Conservation (phyloP, 2,113 vertebrate genomes). For the Apodemus speciosus region DNA sequence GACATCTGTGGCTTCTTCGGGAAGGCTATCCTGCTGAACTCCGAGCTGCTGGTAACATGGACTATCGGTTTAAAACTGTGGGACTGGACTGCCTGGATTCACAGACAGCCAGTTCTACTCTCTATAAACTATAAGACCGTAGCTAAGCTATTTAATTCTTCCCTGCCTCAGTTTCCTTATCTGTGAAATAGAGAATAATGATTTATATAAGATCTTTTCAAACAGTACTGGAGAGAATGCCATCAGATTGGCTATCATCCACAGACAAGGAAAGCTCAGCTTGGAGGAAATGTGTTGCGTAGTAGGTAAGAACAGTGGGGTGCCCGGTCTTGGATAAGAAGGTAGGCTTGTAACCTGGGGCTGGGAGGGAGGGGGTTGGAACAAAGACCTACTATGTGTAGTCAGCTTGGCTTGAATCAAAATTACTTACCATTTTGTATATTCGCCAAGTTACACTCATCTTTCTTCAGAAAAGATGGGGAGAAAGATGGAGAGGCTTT, state of each 20-base stretch:
- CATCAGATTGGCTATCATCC: neutral
- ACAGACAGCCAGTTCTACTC: too few species aligned
- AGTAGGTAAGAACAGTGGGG: neutral
- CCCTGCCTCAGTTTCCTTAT: conserved; percentile 1
- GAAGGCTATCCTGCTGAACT: neutral
- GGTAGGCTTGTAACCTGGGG: neutral
- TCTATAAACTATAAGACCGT: neutral
- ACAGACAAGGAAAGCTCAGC: neutral
- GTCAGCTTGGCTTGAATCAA: neutral
- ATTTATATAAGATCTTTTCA: neutral
- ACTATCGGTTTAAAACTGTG: neutral
- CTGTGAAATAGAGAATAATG: neutral
- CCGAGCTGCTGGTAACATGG: neutral
- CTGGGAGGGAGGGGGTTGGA: neutral
- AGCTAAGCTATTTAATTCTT: neutral
- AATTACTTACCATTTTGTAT: neutral
- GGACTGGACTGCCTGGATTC: neutral
- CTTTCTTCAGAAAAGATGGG: neutral
- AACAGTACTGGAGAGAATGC: neutral
- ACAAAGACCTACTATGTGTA: neutral
- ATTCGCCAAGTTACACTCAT: neutral
- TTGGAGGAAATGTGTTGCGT: neutral
- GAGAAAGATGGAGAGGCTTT: neutral
- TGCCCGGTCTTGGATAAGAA: neutral
- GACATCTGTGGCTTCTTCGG: neutral